Conservation (phyloP, 2,797 vertebrate species). For the Craterocephalus amniculus region DNA sequence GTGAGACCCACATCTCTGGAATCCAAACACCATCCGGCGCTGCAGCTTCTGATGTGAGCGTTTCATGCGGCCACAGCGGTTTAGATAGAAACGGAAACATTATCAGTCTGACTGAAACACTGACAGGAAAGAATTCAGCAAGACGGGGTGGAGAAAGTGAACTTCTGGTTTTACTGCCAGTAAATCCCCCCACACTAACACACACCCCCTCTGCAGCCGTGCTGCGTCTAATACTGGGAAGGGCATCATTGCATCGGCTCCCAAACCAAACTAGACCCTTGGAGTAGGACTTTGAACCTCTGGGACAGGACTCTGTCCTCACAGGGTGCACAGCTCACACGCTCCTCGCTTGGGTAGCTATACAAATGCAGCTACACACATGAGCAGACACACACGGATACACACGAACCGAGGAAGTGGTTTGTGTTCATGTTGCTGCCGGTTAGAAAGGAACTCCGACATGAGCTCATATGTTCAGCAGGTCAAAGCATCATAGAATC, state of each 20-base stretch:
- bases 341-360: background rate
- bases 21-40: background rate
- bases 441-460: background rate
- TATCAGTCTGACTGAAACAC: background rate
- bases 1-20: background rate
- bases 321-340: background rate
- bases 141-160: conserved; percentile 6
- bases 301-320: background rate
- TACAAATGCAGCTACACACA: background rate
- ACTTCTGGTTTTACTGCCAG: conserved; percentile 42
- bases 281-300: background rate
- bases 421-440: conserved; percentile 9
- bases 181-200: conserved; percentile 29
- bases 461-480: conserved; percentile 2
- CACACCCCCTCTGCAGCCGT: background rate
- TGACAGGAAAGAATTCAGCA: conserved; percentile 15
- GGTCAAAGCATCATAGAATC: background rate
- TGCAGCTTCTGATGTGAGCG: background rate
- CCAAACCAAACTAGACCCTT: background rate
- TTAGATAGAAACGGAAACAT: conserved; percentile 6
- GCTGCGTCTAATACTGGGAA: background rate
- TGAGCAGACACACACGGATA: background rate
- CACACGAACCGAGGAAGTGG: conserved; percentile 23
- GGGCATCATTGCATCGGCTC: background rate
- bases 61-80: background rate